These are phyloP conservation scores for Mus musculus DNA, from an alignment of 2,113 vertebrate species.

Conservation along the genomic window DNA sequence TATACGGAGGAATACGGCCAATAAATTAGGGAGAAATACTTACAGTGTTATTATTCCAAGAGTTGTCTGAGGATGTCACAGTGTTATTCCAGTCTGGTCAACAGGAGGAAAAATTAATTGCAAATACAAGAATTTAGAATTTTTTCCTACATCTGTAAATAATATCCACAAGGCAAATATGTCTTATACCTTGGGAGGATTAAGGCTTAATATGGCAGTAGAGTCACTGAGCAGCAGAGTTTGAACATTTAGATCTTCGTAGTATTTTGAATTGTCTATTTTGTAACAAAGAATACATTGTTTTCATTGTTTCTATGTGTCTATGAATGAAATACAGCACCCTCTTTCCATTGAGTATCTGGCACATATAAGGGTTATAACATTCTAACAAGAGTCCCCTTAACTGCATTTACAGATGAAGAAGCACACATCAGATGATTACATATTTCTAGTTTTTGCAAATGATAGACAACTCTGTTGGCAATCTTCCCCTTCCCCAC, in stretches of 20 bases:
- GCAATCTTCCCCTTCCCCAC: no score
- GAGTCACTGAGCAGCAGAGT: not conserved
- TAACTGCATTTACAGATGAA: not conserved
- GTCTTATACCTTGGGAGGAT: not conserved
- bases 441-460: not conserved
- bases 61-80: not conserved
- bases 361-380: not conserved
- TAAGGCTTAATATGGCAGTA: not conserved
- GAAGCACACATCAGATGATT: not conserved
- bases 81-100: constrained; percentile 57
- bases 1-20: not conserved
- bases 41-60: constrained; percentile 15
- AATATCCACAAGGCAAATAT: not conserved
- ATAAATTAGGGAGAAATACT: not conserved
- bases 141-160: not conserved
- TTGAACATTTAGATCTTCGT: not conserved
- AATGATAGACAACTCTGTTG: not conserved
- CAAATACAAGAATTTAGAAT: constrained; percentile 47
- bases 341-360: not conserved
- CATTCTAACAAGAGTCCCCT: not conserved
- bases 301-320: not conserved
- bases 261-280: not conserved
- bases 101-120: constrained; percentile 62
- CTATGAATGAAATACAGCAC: not conserved
- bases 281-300: not conserved